phyloP scores from a whole-genome alignment of 1,140 invertebrate species.

The Whitmania pigra region DNA sequence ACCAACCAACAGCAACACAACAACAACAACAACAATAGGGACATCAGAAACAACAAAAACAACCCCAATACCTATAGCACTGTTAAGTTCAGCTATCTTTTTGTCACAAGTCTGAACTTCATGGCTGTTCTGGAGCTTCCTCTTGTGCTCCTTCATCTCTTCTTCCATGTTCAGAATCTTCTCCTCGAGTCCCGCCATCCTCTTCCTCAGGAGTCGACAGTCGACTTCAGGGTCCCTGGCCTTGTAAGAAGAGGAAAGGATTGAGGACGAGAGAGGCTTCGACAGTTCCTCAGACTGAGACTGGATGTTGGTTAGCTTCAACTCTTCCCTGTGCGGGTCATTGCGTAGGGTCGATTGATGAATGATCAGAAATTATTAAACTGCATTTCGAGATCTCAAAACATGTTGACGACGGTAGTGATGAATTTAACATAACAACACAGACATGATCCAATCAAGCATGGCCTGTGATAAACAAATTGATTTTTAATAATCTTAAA shows the following conservation, averaged over 20 bases:
- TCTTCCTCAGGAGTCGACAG: conserved; percentile 5
- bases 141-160: not conserved
- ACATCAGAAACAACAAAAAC: no score
- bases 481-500: no score
- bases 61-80: no score
- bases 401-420: no score
- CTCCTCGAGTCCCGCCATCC: not conserved
- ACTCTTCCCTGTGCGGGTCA: not conserved
- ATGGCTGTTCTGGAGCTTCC: not conserved
- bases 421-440: no score
- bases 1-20: no score
- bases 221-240: conserved; percentile 9
- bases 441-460: no score
- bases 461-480: no score
- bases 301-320: not conserved
- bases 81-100: not conserved
- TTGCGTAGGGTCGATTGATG: not conserved
- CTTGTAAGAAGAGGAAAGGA: not conserved
- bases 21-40: no score
- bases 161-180: conserved; percentile 9
- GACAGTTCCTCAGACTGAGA: not conserved
- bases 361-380: not conserved
- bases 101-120: not conserved
- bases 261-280: not conserved
- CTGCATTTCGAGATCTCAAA: no score